Base-by-base conservation (phyloP, 2,113 vertebrate species). In the Leptodactylus fuscus region DNA sequence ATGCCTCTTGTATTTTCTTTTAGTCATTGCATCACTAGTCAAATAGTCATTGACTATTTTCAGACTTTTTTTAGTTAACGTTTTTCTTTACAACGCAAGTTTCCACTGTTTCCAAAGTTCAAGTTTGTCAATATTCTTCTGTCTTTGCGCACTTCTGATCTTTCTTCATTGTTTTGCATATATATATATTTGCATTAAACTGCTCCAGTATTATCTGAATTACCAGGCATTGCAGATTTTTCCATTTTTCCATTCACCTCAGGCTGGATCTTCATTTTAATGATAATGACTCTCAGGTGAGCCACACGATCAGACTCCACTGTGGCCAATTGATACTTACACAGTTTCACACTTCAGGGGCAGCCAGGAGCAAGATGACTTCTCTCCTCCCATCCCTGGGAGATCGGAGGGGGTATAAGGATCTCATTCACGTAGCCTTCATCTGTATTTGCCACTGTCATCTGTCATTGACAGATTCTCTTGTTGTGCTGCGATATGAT, bases 261-360 rank as follows among this genome's bases (percentile, higher is more conserved):
- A 58, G 48, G 76, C 76, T 36, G 29, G 27, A 34, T 78, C 76
- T 58, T 53, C 18, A 78, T 55, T 34, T 58, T 78, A 32, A 78
- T 29, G 29, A 78, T 53, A 78, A 51, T 24, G 13, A 51, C 11
- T 53, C 75, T 77, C 46, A 49, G 24, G 71, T 20, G 51, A 22
- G 0, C 7, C 22, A 10, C 5, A 20, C 9, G 32, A 58, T 27
- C 49, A 78, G n/a, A 36, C 29, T 58, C 51, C 76, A 34, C 49
- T 55, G 76, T 55, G 76, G 34, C 76, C 76, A 78, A 78, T 78
- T 78, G 76, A 20, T 78, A 34, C 24, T 8, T 24, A 13, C 71
- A 48, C 71, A 75, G 44, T 7, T 75, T 49, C 71, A 75, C 76
- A 78, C 76, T 78, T 78, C 76, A 78, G 76, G 76, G 76, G 49